A percentile compares a stretch with the other conserved stretches of the same genome.
Conservation (phyloP, 1,140 invertebrate genomes). For the Brachionus plicatilis region DNA sequence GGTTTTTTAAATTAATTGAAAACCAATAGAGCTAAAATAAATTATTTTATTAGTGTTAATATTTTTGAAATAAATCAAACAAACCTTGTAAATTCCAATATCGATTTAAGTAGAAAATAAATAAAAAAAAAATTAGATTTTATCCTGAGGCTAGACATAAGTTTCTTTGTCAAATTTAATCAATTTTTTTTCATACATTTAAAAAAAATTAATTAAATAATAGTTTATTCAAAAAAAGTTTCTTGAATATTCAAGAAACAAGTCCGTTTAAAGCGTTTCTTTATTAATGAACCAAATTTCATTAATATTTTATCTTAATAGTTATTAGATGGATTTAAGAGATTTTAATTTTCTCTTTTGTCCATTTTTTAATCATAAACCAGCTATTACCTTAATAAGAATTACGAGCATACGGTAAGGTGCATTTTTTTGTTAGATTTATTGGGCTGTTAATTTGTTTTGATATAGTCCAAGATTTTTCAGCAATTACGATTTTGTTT, state of each 20-base stretch:
- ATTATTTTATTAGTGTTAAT: conserved; percentile 3
- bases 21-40: background rate
- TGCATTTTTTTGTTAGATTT: no score
- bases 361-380: background rate
- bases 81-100: background rate
- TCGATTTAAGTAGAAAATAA: background rate
- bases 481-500: no score
- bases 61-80: background rate
- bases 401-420: no score
- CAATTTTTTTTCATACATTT: background rate
- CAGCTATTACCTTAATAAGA: background rate
- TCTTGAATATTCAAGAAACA: background rate
- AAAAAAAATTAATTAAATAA: background rate
- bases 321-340: background rate
- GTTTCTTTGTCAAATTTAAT: background rate
- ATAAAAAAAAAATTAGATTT: background rate
- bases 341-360: background rate
- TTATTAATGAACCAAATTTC: background rate
- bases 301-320: background rate
- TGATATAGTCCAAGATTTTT: no score
- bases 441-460: no score
- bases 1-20: background rate
- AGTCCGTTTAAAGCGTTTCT: background rate
- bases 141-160: background rate
- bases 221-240: background rate